A percentile compares a stretch with the other conserved stretches of the same genome.
Evolutionary conservation across 1,140 invertebrate species (phyloP).

Genomic region (Drosophila nigrodunni): DNA sequence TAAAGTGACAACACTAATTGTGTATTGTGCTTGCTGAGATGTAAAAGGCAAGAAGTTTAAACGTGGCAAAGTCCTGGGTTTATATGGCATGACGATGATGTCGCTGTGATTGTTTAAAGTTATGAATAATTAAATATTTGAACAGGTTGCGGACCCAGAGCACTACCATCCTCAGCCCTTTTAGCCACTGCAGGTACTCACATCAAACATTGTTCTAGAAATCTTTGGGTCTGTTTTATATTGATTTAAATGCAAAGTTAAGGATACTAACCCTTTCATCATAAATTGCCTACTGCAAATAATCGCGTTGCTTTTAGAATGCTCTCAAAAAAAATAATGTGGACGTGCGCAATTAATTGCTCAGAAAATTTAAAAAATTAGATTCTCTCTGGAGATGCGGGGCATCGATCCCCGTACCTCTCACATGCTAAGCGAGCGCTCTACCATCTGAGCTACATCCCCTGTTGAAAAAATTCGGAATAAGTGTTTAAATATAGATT

Average conservation of each 20-base stretch:
- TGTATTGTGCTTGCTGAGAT: slow-evolving; percentile 73
- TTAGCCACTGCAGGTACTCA: slow-evolving; percentile 5
- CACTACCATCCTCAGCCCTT: background rate
- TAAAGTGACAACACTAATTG: slow-evolving; percentile 17
- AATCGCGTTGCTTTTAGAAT: slow-evolving; percentile 47
- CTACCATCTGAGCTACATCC: slow-evolving; percentile 92
- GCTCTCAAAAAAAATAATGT: slow-evolving; percentile 49
- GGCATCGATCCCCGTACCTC: slow-evolving; percentile 93
- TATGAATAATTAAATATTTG: slow-evolving; percentile 85
- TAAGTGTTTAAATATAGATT: slow-evolving; percentile 13
- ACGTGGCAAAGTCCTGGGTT: slow-evolving; percentile 52
- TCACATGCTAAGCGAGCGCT: slow-evolving; percentile 94
- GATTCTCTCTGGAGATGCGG: slow-evolving; percentile 85
- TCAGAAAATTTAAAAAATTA: slow-evolving; percentile 23
- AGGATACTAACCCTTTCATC: slow-evolving; percentile 1
- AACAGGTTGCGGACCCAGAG: slow-evolving; percentile 63
- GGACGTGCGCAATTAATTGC: slow-evolving; percentile 45
- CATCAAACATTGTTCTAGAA: background rate
- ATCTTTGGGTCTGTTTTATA: background rate
- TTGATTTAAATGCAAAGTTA: background rate
- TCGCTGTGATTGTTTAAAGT: slow-evolving; percentile 81
- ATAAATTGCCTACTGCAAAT: slow-evolving; percentile 38
- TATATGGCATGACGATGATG: slow-evolving; percentile 69
- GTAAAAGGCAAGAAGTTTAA: slow-evolving; percentile 44
- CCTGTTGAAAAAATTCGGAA: slow-evolving; percentile 19